These are phyloP conservation scores for Pteruthius melanotis DNA, from an alignment of 2,113 vertebrate species.

Conservation along the genomic window DNA sequence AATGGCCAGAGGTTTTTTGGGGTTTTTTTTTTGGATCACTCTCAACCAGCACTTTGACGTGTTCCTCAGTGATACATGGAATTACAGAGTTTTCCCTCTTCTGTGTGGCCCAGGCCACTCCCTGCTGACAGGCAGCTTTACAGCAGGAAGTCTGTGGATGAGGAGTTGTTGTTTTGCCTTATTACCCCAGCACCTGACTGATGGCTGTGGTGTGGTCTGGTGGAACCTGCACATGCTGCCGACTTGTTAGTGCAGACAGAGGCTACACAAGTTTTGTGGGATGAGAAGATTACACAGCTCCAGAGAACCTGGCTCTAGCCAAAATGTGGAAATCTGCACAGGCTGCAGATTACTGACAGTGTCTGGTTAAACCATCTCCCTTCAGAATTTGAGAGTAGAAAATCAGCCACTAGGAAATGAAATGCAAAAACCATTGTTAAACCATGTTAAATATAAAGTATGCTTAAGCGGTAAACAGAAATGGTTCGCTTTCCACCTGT, in stretches of 20 bases:
- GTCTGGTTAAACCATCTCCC: not conserved
- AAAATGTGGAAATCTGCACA: not conserved
- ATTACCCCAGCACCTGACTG: not conserved
- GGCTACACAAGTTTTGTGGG: not conserved
- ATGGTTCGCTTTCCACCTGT: not conserved
- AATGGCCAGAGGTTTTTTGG: not conserved
- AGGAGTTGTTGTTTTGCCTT: not conserved
- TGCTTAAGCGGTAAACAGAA: not conserved
- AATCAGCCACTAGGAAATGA: not conserved
- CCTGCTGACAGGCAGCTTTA: not conserved
- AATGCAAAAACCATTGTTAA: not conserved
- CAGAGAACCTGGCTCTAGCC: not conserved
- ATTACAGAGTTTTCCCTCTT: not conserved
- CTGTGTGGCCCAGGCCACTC: not conserved
- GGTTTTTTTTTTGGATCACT: not conserved
- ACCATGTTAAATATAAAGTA: not conserved
- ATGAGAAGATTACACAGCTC: not conserved
- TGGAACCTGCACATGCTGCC: not conserved
- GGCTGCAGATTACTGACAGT: not conserved
- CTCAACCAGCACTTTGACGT: not conserved
- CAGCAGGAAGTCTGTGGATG: not conserved
- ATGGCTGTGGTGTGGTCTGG: not conserved
- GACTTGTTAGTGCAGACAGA: not conserved
- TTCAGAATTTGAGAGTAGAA: not conserved
- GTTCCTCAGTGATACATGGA: not conserved